Conservation (phyloP, 2,113 vertebrate genomes). For the Triplophysa tibetana region DNA sequence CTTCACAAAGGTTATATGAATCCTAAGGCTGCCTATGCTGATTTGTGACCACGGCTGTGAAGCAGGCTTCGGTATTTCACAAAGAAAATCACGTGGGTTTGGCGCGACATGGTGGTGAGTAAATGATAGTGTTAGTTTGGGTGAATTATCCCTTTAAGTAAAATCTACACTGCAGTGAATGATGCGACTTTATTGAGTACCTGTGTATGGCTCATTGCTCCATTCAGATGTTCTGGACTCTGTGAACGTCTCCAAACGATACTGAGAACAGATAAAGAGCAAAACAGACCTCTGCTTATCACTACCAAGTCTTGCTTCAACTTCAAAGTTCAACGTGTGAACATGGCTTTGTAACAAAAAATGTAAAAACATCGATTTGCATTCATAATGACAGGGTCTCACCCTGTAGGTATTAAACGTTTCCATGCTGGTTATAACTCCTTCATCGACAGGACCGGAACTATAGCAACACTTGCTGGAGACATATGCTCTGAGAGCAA, state of each 20-base stretch:
- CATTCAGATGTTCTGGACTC: conserved; percentile 67
- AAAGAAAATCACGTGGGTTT: too few species aligned
- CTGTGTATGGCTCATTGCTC: conserved; percentile 57
- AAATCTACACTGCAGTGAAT: too few species aligned
- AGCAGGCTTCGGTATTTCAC: too few species aligned
- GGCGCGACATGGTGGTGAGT: too few species aligned
- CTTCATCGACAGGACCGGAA: conserved; percentile 55
- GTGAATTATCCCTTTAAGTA: too few species aligned
- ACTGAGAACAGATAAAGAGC: conserved; percentile 56
- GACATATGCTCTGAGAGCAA: conserved; percentile 52
- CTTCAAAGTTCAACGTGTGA: too few species aligned
- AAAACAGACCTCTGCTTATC: not conserved
- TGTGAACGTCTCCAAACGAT: conserved; percentile 69
- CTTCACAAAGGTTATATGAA: too few species aligned
- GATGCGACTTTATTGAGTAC: conserved; percentile 29
- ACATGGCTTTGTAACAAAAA: too few species aligned
- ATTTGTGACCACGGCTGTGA: too few species aligned
- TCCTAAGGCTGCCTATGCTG: too few species aligned
- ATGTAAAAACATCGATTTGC: too few species aligned
- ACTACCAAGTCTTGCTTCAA: not conserved
- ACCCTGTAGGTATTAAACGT: conserved; percentile 71
- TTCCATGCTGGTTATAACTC: conserved; percentile 67
- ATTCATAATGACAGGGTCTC: not conserved
- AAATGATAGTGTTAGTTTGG: too few species aligned
- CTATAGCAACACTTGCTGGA: conserved; percentile 63